Percentiles rank a stretch among this genome's conserved stretches.
These are phyloP conservation scores for Graphium colonna DNA, from an alignment of 2,888 invertebrate genomes.

Conservation along the genomic window DNA sequence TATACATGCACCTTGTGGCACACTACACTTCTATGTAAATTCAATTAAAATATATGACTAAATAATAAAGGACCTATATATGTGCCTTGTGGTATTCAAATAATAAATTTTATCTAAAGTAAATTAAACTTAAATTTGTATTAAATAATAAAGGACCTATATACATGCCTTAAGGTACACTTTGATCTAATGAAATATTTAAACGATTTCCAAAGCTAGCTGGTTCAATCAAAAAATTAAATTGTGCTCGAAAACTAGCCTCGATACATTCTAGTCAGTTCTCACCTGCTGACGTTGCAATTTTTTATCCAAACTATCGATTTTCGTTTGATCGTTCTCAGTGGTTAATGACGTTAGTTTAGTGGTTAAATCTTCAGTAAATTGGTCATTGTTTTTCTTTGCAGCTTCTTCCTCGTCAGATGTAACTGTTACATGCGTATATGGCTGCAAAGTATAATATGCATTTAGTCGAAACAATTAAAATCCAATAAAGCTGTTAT, in stretches of 20 bases:
- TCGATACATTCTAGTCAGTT: slow-evolving; percentile 25
- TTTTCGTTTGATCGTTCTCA: slow-evolving; percentile 57
- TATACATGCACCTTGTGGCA: slow-evolving; percentile 3
- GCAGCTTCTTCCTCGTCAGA: slow-evolving; percentile 89
- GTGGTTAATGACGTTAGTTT: slow-evolving; percentile 58
- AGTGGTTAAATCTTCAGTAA: slow-evolving; percentile 77
- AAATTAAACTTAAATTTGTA: too few relatives aligned
- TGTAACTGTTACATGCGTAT: slow-evolving; percentile 85
- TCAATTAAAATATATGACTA: too few relatives aligned
- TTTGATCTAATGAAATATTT: background rate
- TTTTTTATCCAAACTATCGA: slow-evolving; percentile 82
- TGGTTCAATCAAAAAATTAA: background rate
- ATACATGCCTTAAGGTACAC: background rate
- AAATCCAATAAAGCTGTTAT: too few relatives aligned
- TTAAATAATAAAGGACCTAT: too few relatives aligned
- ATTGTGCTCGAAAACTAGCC: slow-evolving; percentile 1
- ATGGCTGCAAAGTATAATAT: slow-evolving; percentile 71
- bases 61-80: too few relatives aligned
- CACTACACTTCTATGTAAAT: background rate
- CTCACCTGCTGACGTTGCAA: slow-evolving; percentile 83
- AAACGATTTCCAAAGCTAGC: too few relatives aligned
- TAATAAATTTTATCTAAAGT: too few relatives aligned
- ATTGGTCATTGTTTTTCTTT: slow-evolving; percentile 70
- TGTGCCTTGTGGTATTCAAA: too few relatives aligned
- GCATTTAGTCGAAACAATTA: too few relatives aligned